Evolutionary conservation across 2,888 invertebrate genomes (phyloP), one percentile per base, ranked within the genome.

Genomic region (Campoletis raptor): DNA sequence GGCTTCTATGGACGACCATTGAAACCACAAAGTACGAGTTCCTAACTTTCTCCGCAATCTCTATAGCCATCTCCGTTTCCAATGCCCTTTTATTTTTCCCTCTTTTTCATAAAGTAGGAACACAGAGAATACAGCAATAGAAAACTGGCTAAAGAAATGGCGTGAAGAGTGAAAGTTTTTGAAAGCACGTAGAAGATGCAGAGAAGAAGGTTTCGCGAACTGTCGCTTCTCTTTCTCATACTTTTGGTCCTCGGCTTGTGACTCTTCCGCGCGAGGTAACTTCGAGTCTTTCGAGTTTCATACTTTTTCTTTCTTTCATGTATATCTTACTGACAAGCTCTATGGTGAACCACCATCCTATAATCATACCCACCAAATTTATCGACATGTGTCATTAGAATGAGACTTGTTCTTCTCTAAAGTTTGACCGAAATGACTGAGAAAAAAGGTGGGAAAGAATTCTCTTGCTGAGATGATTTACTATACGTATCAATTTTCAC

Each of bases 321-420:
- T 42, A 24, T 81, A 74, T 77, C 74, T 30, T 72, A 74, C 70
- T 69, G 77, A 83, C 64, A 78, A 74, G 69, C 66, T 45, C 64
- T 57, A 78, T 52, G 54, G 24, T 42, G 73, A 54, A 21, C 48
- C 64, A 36, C 36, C 76, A n/a, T 57, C 72, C 52, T 42, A 64
- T 48, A 42, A 73, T 87, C 77, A 73, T 80, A 40, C 67, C 61
- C 36, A 66, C 67, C 42, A 45, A 70, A 83, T 85, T 85, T 57
- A 81, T 73, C 67, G 78, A 87, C 85, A 80, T 81, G 82, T 87
- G 85, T 87, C 85, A 87, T 78, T 15, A 64, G 80, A 70, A 73
- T 77, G 64, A 80, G 80, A 69, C 76, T 78, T 66, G 74, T 70
- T 72, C 70, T 69, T 82, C 24, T 61, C n/a, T 57, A 85, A 87